Base-by-base conservation (phyloP, 1,140 invertebrate species). In the Archegozetes longisetosus region DNA sequence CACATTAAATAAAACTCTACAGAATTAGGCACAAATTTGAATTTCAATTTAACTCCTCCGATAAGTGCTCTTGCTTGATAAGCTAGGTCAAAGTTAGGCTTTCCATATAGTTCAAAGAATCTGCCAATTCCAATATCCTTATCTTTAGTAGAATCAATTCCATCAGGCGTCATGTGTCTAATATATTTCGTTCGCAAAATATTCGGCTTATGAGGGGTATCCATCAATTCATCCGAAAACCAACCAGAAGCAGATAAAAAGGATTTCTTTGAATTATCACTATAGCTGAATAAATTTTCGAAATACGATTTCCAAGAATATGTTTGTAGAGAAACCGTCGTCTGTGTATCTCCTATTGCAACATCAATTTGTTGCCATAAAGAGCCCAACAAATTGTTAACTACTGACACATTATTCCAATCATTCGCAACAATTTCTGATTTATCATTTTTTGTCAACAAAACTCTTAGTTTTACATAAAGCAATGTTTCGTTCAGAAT, bases 261-360 rank as follows among this genome's bases (percentile, higher is more conserved):
- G 0, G 70, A 71, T 14, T 66, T 57, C 66, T 73, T 74, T 13
- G 71, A 71, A 23, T 61, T 65, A 17, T 60, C 55, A 3, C 64
- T 67, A 67, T 74, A 75, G 62, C 68, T 68, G 3, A 71, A 61
- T 4, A 73, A 53, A 2, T 68, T 74, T 68, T 77, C 72, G 12
- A 76, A 68, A 52, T 75, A 75, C 1, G 70, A 68, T 55, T 70
- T 58, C 63, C 73, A 75, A n/a, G 68, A 67, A 65, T 76, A 75
- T 17, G 69, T 70, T 59, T 71, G 70, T 51, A 69, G 71, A 22
- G 70, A 64, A 0, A 70, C 67, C 17, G 70, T 72, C 1, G 76
- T 63, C 23, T 72, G 62, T 66, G 71, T 73, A 64, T 74, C 71
- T 67, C 75, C 75, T 4, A 76, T 67, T 63, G 68, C 70, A 20